These are phyloP conservation scores for Gonocerus acuteangulatus DNA, from an alignment of 2,888 invertebrate genomes.

Conservation along the genomic window DNA sequence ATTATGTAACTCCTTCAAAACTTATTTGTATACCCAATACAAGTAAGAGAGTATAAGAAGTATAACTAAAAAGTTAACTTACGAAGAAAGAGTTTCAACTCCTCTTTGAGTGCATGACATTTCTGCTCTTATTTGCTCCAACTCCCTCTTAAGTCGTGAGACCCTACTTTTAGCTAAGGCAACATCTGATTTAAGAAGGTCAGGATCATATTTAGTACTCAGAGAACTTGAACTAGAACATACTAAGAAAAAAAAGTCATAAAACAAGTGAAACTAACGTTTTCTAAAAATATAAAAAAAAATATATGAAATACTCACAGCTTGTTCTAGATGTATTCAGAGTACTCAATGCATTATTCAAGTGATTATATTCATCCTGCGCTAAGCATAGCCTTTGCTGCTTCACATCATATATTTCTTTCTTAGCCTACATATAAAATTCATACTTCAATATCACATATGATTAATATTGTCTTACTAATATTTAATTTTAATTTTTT, in stretches of 20 bases:
- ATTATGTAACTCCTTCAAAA: no score
- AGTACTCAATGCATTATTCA: slow-evolving; percentile 75
- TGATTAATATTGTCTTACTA: not conserved
- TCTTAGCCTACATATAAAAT: slow-evolving; percentile 66
- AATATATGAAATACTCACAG: slow-evolving; percentile 57
- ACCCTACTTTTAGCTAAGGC: slow-evolving; percentile 82
- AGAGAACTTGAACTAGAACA: slow-evolving; percentile 81
- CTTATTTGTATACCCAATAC: no score
- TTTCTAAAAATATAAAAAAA: no score
- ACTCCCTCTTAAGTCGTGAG: slow-evolving; percentile 76
- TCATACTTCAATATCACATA: not conserved
- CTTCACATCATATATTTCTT: slow-evolving; percentile 92
- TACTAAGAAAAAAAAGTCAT: slow-evolving; percentile 49
- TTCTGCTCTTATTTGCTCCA: slow-evolving; percentile 84
- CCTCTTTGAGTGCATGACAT: slow-evolving; percentile 87
- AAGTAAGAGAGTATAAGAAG: no score
- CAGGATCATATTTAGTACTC: slow-evolving; percentile 90
- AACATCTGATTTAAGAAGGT: slow-evolving; percentile 84
- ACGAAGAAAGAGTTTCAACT: slow-evolving; percentile 84
- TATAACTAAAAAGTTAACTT: no score
- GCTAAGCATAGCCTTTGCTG: slow-evolving; percentile 87
- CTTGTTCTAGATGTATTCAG: slow-evolving; percentile 84
- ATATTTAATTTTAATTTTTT: not conserved
- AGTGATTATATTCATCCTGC: slow-evolving; percentile 90
- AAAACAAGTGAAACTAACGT: not conserved